These are phyloP conservation scores for Trichonephila inaurata DNA, from an alignment of 1,140 invertebrate species.

Conservation along the genomic window DNA sequence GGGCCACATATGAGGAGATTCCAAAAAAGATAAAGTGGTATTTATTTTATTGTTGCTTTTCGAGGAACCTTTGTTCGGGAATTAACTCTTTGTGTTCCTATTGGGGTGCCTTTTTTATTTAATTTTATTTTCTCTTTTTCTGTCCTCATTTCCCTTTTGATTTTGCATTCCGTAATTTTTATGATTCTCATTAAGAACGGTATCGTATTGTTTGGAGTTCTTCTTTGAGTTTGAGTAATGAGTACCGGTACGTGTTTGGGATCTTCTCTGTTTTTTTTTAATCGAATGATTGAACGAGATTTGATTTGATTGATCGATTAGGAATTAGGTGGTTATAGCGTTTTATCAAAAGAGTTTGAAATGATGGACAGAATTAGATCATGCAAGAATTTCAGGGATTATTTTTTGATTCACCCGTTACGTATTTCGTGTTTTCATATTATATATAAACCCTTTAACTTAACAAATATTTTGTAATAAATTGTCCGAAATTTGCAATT, in stretches of 20 bases:
- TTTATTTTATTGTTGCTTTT: conserved; percentile 75
- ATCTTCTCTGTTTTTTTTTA: background rate
- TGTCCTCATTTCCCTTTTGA: background rate
- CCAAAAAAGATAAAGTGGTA: conserved; percentile 71
- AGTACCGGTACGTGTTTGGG: background rate
- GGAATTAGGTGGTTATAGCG: background rate
- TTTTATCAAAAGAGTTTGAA: no score
- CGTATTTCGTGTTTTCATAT: no score
- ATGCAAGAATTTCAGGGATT: no score
- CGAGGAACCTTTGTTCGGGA: conserved; percentile 52
- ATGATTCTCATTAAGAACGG: conserved; percentile 44
- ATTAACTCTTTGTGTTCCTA: conserved; percentile 66
- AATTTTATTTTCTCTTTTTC: background rate
- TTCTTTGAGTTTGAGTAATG: conserved; percentile 43
- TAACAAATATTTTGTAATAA: no score
- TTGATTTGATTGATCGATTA: background rate
- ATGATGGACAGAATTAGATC: no score
- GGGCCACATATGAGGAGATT: background rate
- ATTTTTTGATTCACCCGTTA: no score
- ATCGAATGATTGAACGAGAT: background rate
- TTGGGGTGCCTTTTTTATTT: background rate
- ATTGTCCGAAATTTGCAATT: no score
- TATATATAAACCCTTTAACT: no score
- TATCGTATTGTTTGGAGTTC: conserved; percentile 36
- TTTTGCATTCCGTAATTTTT: conserved; percentile 32